A percentile compares a stretch with the other conserved stretches of the same genome.
Conservation (phyloP, 2,797 vertebrate species). For the Semaprochilodus insignis region DNA sequence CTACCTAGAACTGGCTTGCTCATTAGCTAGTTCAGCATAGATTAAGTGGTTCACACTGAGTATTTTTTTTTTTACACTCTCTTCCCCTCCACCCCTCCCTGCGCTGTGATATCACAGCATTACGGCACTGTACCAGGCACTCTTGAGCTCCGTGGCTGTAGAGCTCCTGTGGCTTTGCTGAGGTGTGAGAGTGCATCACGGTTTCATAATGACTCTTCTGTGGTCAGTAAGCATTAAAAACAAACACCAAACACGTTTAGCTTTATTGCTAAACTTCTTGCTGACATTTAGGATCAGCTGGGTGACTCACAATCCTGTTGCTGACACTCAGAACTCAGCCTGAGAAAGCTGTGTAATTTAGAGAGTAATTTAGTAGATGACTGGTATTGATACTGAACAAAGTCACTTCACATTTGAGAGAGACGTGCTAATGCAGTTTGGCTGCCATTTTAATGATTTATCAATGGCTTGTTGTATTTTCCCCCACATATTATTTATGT, state of each 20-base stretch:
- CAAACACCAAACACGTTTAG: not conserved
- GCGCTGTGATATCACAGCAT: constrained; percentile 76
- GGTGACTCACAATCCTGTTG: not conserved
- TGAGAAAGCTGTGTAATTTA: not conserved
- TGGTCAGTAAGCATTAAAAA: constrained; percentile 1
- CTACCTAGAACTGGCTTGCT: not conserved
- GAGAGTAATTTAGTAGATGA: not conserved
- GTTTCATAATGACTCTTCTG: constrained; percentile 18
- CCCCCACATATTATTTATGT: no score
- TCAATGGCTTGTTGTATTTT: no score
- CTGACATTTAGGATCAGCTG: not conserved
- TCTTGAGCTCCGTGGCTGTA: constrained; percentile 55
- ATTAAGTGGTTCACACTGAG: not conserved
- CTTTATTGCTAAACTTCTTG: not conserved
- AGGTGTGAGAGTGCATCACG: constrained; percentile 20
- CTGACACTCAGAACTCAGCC: not conserved
- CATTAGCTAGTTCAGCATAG: constrained; percentile 6
- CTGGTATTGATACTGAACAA: not conserved
- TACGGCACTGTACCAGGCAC: constrained; percentile 78
- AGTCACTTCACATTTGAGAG: not conserved
- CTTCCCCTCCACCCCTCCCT: constrained; percentile 49
- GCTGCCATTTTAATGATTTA: no score
- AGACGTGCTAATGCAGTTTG: no score
- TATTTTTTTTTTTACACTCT: constrained; percentile 13
- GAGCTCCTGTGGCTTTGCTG: constrained; percentile 25